Conservation (phyloP, 2,113 vertebrate species). For the Rhinolophus sinicus region DNA sequence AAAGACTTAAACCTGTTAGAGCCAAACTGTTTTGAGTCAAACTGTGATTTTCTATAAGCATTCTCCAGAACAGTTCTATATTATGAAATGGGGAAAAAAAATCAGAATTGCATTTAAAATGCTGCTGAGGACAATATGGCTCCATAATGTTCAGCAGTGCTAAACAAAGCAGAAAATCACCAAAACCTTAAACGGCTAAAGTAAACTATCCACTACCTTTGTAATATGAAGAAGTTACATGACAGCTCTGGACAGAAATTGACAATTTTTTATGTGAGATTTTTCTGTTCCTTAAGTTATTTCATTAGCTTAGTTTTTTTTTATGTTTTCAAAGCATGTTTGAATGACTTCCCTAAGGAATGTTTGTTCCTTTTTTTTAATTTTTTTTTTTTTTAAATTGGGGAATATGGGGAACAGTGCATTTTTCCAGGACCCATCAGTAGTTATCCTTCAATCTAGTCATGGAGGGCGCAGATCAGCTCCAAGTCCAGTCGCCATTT, state of each 20-base stretch:
- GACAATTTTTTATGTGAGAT: not conserved
- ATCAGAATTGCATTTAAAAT: not conserved
- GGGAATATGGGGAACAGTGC: too few species aligned
- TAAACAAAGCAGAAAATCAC: not conserved
- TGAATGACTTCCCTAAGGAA: not conserved
- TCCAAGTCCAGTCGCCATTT: too few species aligned
- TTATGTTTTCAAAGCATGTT: not conserved
- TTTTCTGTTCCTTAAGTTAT: not conserved
- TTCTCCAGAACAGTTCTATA: not conserved
- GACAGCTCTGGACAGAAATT: not conserved
- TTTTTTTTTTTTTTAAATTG: too few species aligned
- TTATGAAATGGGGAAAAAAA: slow-evolving; percentile 20
- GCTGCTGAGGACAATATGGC: not conserved
- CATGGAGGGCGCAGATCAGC: too few species aligned
- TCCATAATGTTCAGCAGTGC: not conserved
- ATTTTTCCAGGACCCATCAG: too few species aligned
- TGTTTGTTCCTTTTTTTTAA: not conserved
- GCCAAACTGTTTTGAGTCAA: not conserved
- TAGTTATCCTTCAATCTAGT: too few species aligned
- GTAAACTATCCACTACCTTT: not conserved
- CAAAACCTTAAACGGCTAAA: not conserved
- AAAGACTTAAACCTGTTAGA: not conserved
- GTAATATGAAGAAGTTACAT: not conserved
- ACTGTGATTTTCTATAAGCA: not conserved
- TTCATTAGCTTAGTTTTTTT: not conserved